Percentiles rank a stretch among this genome's conserved stretches.
Conservation (phyloP, 2,888 invertebrate genomes). For the Enoplolaimus lenunculus region DNA sequence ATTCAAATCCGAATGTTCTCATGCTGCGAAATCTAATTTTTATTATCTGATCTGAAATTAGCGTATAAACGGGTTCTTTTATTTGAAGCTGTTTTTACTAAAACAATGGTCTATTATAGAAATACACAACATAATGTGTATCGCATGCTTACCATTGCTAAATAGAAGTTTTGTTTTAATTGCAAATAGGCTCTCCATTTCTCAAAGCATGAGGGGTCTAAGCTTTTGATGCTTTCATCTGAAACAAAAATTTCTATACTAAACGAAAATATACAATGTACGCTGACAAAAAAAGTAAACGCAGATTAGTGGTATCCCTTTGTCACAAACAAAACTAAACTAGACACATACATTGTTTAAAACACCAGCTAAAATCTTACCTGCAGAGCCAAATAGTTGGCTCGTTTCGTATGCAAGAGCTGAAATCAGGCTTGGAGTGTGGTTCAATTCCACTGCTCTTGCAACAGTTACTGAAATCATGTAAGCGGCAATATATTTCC, state of each 20-base stretch:
- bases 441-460: constrained; percentile 53
- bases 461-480: constrained; percentile 50
- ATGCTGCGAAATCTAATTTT: too few species aligned
- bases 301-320: too few species aligned
- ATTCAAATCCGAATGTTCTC: too few species aligned
- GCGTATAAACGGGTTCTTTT: too few species aligned
- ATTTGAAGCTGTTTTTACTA: too few species aligned
- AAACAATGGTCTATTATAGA: too few species aligned
- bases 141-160: constrained; percentile 41
- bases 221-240: constrained; percentile 47
- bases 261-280: neutral
- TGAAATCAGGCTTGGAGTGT: constrained; percentile 50
- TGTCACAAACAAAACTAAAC: too few species aligned
- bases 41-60: too few species aligned
- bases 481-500: neutral
- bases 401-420: constrained; percentile 53
- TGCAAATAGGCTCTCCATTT: constrained; percentile 53
- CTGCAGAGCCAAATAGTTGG: constrained; percentile 49
- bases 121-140: too few species aligned
- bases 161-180: constrained; percentile 51
- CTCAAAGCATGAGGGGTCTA: constrained; percentile 46
- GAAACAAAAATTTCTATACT: constrained; percentile 25
- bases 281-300: too few species aligned
- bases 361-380: constrained; percentile 29
- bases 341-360: neutral